These are phyloP conservation scores for Tyrannus savana DNA, from an alignment of 2,113 vertebrate genomes.

Conservation along the genomic window DNA sequence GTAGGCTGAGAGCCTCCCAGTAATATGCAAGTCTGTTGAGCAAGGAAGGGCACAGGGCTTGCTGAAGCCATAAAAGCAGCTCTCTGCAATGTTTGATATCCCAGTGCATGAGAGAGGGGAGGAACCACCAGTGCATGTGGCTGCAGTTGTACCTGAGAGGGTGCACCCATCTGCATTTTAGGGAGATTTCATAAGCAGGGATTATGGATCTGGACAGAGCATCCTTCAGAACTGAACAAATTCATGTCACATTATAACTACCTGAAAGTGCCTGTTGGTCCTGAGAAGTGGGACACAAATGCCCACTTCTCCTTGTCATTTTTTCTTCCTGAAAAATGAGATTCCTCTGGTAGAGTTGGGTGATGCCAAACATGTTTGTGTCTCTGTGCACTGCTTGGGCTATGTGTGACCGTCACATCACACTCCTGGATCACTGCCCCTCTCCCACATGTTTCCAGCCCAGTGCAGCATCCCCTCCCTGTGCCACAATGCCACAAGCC, in stretches of 20 bases:
- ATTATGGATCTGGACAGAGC: neutral
- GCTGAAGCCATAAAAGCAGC: neutral
- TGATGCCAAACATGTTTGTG: accelerated
- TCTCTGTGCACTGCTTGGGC: neutral
- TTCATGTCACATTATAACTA: neutral
- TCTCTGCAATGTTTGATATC: neutral
- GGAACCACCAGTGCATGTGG: neutral
- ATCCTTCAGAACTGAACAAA: neutral
- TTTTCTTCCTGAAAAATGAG: neutral
- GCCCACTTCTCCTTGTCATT: neutral
- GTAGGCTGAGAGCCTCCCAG: neutral
- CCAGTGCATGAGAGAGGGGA: neutral
- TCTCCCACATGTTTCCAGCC: neutral
- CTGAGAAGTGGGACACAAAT: neutral
- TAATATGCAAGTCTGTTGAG: neutral
- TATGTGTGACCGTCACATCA: neutral
- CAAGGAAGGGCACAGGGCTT: neutral
- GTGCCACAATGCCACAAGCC: accelerated
- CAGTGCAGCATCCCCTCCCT: neutral
- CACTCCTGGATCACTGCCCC: accelerated
- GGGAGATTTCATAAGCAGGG: neutral
- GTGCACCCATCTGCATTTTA: neutral
- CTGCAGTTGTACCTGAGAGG: neutral
- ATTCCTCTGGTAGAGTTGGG: neutral
- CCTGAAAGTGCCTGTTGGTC: neutral